Base-by-base conservation (phyloP, 2,113 vertebrate species). In the Opisthocomus hoazin region DNA sequence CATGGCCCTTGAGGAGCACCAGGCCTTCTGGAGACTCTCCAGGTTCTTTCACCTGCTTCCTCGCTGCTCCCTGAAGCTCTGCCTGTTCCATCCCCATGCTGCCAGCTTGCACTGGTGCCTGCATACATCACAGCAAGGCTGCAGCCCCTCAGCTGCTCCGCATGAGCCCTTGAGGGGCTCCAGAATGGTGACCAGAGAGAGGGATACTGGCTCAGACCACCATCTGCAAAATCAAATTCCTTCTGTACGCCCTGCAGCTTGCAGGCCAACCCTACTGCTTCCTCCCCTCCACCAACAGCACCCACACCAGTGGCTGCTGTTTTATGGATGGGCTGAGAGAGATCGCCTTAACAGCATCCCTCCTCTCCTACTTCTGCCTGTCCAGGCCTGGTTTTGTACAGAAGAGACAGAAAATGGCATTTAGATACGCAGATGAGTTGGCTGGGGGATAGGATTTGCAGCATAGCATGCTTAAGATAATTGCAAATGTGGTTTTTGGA, bases 21-120 rank as follows among this genome's bases (percentile, higher is more conserved):
- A 36, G 6, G 5, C 32, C 11, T 29, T 60, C 21, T 0, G 0
- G 7, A 12, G 5, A 27, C 18, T 23, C 17, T 32, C 7, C 29
- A 41, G 39, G 2, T 32, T 11, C 29, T 84, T 69, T 68, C 2
- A 0, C 13, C 30, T 66, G 24, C 41, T 61, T 37, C n/a, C 9
- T 41, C 43, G 5, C 29, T 89, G 27, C 15, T 68, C 17, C 16
- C 16, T 61, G n/a, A 60, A 87, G 50, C 21, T 24, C 39, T 90
- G 18, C 27, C 51, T 68, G 10, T 5, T 75, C 18, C 15, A 61
- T 43, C 19, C 14, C 22, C 22, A 10, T 5, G 27, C 12, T 2
- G 2, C 46, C 46, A 74, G 36, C 79, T 75, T 53, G 17, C 32
- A 15, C n/a, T 1, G 1, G 6, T 54, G 11, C 57, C 76, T 60